Conservation (phyloP, 2,113 vertebrate species). For the Mixornis gularis region DNA sequence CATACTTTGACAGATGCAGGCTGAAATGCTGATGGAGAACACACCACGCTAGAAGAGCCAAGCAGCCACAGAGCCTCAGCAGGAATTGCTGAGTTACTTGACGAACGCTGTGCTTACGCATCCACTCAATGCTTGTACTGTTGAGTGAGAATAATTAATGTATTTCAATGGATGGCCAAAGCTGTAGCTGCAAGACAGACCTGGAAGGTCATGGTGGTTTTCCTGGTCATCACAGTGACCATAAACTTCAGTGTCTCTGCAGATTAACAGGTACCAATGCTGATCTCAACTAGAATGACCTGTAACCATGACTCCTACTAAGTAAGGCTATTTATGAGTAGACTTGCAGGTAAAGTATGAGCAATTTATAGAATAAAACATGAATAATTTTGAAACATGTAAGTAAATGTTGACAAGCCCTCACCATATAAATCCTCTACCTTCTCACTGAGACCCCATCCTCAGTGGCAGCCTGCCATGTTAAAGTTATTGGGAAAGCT, state of each 20-base stretch:
- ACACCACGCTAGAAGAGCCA: neutral
- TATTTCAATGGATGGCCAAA: neutral
- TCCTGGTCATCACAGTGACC: neutral
- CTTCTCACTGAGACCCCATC: neutral
- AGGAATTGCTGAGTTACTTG: neutral
- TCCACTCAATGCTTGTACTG: rapidly evolving
- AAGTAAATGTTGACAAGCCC: neutral
- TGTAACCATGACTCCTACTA: neutral
- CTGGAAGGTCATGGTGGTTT: neutral
- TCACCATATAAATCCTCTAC: neutral
- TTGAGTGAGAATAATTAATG: neutral
- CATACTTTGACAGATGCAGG: neutral
- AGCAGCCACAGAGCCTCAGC: neutral
- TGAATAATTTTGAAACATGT: neutral
- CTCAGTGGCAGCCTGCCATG: neutral
- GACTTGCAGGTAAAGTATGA: neutral
- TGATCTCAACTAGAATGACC: neutral
- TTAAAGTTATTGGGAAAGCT: neutral
- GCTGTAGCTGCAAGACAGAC: neutral
- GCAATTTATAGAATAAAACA: neutral
- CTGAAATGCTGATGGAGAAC: neutral
- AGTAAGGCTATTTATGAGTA: neutral
- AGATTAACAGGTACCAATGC: neutral
- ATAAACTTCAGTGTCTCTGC: neutral
- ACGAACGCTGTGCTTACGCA: rapidly evolving